Conservation (phyloP, 2,113 vertebrate genomes). For the Petrocephalus zakoni region DNA sequence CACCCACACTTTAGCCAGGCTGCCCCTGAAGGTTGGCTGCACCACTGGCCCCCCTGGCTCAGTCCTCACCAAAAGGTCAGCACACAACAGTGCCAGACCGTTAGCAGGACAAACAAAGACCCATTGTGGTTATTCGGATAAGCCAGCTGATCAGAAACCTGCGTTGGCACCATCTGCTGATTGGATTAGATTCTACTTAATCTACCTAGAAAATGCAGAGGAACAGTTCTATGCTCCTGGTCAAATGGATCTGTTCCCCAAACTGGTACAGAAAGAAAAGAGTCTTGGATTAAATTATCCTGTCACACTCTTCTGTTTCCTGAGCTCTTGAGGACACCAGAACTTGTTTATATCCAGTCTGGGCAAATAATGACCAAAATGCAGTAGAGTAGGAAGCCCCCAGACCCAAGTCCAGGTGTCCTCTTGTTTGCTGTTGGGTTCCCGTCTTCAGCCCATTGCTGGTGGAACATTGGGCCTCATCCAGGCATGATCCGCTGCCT, state of each 20-base stretch:
- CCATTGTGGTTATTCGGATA: background rate
- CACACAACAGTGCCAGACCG: background rate
- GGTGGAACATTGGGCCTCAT: background rate
- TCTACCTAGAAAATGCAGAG: background rate
- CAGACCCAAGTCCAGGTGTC: background rate
- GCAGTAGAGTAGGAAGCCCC: background rate
- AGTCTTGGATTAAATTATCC: background rate
- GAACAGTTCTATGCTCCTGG: background rate
- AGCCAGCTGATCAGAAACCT: background rate
- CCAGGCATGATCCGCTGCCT: slow-evolving; percentile 41
- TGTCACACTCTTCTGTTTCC: no score
- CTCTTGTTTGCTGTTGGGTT: background rate
- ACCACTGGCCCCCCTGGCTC: background rate
- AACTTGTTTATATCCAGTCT: background rate
- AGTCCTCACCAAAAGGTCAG: background rate
- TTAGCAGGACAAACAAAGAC: background rate
- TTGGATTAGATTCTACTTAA: background rate
- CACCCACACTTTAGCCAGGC: background rate
- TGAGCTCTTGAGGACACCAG: background rate
- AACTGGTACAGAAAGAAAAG: background rate
- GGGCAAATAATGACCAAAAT: background rate
- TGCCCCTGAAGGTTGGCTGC: background rate
- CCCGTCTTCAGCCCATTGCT: background rate
- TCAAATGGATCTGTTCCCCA: background rate
- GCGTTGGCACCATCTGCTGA: background rate